Percentiles rank a stretch among this genome's conserved stretches.
Conservation (phyloP, 2,113 vertebrate genomes). For the Lontra canadensis region DNA sequence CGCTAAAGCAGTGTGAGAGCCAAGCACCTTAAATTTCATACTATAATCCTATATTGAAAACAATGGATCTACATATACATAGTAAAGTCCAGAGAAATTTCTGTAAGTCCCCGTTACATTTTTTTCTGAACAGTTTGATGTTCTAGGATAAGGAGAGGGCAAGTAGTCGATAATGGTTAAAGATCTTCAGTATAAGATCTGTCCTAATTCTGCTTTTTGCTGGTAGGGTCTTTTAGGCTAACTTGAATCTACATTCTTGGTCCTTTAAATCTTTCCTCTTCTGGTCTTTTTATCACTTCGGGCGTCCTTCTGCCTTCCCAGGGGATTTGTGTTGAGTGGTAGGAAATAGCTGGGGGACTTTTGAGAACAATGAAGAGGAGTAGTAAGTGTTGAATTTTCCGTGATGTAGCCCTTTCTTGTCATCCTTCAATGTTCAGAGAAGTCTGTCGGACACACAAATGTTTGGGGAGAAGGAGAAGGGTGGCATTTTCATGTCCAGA, state of each 20-base stretch:
- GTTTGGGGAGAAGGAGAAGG: not conserved
- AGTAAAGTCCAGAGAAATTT: not conserved
- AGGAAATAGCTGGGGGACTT: not conserved
- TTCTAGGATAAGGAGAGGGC: not conserved
- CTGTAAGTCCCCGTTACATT: not conserved
- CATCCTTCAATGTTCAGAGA: not conserved
- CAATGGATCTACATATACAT: not conserved
- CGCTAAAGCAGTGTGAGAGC: not conserved
- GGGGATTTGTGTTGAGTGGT: not conserved
- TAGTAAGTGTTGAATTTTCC: not conserved
- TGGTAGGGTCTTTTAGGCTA: not conserved
- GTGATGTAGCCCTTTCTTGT: not conserved
- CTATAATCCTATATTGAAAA: not conserved
- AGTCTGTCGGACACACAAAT: not conserved
- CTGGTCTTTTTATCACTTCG: not conserved
- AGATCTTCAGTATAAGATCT: not conserved
- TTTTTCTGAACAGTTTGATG: not conserved
- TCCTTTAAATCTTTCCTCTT: not conserved
- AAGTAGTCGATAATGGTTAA: not conserved
- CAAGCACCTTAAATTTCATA: slow-evolving; percentile 8
- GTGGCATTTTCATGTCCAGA: not conserved
- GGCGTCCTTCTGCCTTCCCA: not conserved
- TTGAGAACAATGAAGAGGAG: not conserved
- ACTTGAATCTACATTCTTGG: not conserved
- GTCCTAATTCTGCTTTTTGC: not conserved